These are phyloP conservation scores for Drosophila anceps DNA, from an alignment of 2,888 invertebrate species.

Conservation along the genomic window DNA sequence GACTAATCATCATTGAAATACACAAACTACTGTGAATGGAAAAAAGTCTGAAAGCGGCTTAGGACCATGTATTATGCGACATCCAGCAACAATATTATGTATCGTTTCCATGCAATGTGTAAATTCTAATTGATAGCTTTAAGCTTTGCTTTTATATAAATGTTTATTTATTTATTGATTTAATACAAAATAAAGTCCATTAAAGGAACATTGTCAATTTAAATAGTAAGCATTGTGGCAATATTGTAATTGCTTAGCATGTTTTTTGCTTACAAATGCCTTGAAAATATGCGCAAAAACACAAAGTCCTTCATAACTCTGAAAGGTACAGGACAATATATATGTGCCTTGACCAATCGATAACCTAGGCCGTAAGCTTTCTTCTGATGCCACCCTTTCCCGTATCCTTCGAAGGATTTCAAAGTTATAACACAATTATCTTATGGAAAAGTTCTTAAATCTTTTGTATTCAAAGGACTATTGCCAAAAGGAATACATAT, in stretches of 20 bases:
- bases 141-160: constrained; percentile 43
- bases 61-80: constrained; percentile 21
- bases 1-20: constrained; percentile 1
- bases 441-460: neutral
- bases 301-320: neutral
- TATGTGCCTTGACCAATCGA: neutral
- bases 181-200: constrained; percentile 26
- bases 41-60: constrained; percentile 41
- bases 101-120: constrained; percentile 30
- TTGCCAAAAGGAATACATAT: neutral
- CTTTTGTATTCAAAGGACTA: neutral
- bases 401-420: neutral
- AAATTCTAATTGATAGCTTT: constrained; percentile 36
- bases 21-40: constrained; percentile 21
- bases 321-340: neutral
- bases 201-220: constrained; percentile 11
- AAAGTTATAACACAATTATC: neutral
- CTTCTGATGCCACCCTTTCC: neutral
- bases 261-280: neutral
- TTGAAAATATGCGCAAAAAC: neutral
- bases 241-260: neutral
- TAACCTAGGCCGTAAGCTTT: neutral
- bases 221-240: neutral
- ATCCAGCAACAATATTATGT: constrained; percentile 14
- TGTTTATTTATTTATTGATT: constrained; percentile 46